phyloP scores from a whole-genome alignment of 1,140 invertebrate genomes.

The Bombus superbus region DNA sequence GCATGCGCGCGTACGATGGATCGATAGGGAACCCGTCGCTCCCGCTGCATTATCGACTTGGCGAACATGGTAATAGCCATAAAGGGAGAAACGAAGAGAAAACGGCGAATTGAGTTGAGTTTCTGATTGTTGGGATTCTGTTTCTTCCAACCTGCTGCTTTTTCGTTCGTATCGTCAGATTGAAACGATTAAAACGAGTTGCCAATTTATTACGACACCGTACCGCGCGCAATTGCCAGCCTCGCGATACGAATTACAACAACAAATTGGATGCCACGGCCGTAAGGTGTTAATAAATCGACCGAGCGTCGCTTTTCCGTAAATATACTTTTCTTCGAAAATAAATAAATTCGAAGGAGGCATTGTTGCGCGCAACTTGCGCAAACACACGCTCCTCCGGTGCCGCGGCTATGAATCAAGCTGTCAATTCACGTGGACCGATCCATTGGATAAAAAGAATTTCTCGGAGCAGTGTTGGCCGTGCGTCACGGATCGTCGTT shows the following conservation, averaged over 20 bases:
- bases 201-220: no score
- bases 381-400: no score
- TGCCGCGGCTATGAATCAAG: not conserved
- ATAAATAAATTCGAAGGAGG: not conserved
- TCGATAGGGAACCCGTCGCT: not conserved
- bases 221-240: no score
- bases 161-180: not conserved
- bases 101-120: not conserved
- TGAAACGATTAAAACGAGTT: no score
- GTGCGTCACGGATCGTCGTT: not conserved
- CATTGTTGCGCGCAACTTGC: not conserved
- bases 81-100: no score
- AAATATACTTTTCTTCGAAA: not conserved
- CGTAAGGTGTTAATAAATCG: not conserved
- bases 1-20: not conserved
- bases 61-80: not conserved
- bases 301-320: not conserved
- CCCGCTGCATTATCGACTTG: not conserved
- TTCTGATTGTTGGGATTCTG: not conserved
- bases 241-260: no score
- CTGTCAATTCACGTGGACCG: conserved; percentile 8
- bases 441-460: not conserved
- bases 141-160: no score
- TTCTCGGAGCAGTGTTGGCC: not conserved
- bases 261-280: no score